phyloP scores from a whole-genome alignment of 2,113 vertebrate species.

The Microtus montanus region DNA sequence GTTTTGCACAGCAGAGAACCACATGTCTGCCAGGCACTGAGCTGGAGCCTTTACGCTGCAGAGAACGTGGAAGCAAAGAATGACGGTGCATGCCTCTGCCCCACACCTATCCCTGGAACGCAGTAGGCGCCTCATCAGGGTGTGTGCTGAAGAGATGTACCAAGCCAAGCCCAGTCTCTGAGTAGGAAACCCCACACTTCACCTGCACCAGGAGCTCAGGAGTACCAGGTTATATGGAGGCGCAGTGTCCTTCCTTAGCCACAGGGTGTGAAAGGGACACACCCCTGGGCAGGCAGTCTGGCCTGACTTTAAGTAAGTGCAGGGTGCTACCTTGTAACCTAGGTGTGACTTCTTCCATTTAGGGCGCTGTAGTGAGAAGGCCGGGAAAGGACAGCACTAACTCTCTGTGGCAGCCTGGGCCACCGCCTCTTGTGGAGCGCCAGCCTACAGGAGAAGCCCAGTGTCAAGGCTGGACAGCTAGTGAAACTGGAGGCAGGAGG shows the following conservation, averaged over 20 bases:
- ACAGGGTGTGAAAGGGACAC: fast-evolving
- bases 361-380: not conserved
- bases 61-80: not conserved
- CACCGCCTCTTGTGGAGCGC: too few species aligned
- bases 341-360: not conserved
- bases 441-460: not conserved
- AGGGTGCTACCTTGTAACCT: not conserved
- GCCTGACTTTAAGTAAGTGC: not conserved
- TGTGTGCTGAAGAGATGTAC: not conserved
- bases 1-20: not conserved
- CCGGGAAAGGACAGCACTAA: too few species aligned
- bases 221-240: not conserved
- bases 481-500: not conserved
- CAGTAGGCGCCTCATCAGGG: not conserved
- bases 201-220: fast-evolving
- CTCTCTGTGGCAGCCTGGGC: not conserved
- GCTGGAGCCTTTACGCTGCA: not conserved
- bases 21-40: not conserved
- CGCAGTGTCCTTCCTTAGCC: not conserved
- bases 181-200: not conserved
- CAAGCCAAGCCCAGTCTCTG: not conserved
- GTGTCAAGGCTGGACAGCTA: not conserved
- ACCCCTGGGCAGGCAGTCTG: not conserved
- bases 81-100: not conserved
- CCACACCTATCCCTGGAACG: too few species aligned